Conservation (phyloP, 2,797 vertebrate genomes). For the Eremophila alpestris region DNA sequence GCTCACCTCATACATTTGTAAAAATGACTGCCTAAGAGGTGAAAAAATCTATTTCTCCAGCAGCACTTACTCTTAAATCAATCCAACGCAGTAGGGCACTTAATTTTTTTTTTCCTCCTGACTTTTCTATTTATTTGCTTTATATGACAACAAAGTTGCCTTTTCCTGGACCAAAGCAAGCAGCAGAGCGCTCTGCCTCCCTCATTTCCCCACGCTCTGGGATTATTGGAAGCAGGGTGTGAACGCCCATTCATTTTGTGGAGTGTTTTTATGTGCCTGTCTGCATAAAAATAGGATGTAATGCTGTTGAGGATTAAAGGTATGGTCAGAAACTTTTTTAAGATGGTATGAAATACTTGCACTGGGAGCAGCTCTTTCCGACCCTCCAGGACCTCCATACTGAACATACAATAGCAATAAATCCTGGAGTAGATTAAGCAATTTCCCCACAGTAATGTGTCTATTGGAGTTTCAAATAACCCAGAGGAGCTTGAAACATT, state of each 20-base stretch:
- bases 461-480: conserved; percentile 65
- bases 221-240: conserved; percentile 59
- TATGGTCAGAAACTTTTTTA: conserved; percentile 72
- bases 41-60: conserved; percentile 64
- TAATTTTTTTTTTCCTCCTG: not conserved
- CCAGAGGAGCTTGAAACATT: conserved; percentile 48
- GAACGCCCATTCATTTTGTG: conserved; percentile 56
- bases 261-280: conserved; percentile 59
- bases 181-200: conserved; percentile 36
- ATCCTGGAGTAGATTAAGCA: conserved; percentile 65
- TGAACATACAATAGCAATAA: conserved; percentile 61
- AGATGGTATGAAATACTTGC: conserved; percentile 55
- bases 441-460: conserved; percentile 51
- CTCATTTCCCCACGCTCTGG: conserved; percentile 54
- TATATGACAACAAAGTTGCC: conserved; percentile 50
- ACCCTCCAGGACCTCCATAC: conserved; percentile 36
- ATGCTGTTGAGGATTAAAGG: conserved; percentile 74
- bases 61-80: conserved; percentile 74
- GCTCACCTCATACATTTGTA: conserved; percentile 60
- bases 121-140: conserved; percentile 65
- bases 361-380: not conserved
- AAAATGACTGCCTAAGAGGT: conserved; percentile 65
- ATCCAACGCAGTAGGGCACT: conserved; percentile 51
- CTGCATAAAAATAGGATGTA: conserved; percentile 70
- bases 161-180: conserved; percentile 62